phyloP scores from a whole-genome alignment of 37 sponge, comb jelly and placozoan genomes.

The Mnemiopsis leidyi region DNA sequence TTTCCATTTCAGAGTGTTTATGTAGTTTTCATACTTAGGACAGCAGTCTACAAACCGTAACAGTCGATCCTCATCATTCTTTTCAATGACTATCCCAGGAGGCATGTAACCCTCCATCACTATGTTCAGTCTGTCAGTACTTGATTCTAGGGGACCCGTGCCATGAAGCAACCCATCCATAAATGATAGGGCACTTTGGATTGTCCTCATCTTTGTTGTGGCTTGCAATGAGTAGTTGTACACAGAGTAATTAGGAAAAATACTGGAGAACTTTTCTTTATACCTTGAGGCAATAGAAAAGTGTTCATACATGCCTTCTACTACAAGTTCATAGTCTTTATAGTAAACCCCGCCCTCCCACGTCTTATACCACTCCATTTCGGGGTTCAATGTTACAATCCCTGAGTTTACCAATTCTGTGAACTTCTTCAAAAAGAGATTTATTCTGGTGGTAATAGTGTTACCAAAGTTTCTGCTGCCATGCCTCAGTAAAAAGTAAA shows the following conservation, averaged over 20 bases:
- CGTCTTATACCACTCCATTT: neutral
- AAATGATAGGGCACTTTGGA: conserved; percentile 43
- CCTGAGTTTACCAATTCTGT: neutral
- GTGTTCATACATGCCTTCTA: conserved; percentile 49
- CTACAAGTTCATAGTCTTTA: conserved; percentile 48
- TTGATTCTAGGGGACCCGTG: conserved; percentile 44
- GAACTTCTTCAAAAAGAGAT: neutral
- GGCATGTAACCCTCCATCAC: conserved; percentile 24
- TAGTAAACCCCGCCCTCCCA: neutral
- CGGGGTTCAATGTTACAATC: neutral
- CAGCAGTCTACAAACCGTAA: conserved; percentile 37
- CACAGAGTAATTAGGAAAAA: neutral
- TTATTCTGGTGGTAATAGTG: neutral
- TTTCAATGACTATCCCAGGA: neutral
- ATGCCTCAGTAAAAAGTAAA: conserved; percentile 11
- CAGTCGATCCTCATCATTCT: neutral
- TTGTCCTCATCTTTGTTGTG: conserved; percentile 24
- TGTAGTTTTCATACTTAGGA: neutral
- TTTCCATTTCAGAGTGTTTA: conserved; percentile 9
- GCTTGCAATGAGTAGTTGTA: neutral
- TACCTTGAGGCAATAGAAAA: neutral
- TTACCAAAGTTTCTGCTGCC: conserved; percentile 45
- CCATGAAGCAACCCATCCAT: conserved; percentile 46
- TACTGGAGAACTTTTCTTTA: neutral
- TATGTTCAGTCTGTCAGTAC: neutral